phyloP scores from a whole-genome alignment of 2,888 invertebrate species.

The Furcula furcula region DNA sequence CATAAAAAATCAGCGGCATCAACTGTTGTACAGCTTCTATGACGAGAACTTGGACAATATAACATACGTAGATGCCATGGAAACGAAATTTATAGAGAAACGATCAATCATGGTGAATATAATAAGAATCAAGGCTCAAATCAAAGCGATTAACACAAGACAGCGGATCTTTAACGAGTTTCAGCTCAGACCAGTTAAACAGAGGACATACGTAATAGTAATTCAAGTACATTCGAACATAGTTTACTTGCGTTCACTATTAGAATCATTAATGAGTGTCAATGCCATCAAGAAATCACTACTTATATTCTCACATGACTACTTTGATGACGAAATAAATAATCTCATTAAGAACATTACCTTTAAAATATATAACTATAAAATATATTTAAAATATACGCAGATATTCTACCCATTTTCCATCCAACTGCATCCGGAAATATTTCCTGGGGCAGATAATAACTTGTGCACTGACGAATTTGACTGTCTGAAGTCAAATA shows the following conservation, averaged over 20 bases:
- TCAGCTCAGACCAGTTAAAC: conserved; percentile 6
- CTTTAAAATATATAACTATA: too few species aligned
- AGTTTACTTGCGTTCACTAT: conserved; percentile 31
- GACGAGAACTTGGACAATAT: conserved; percentile 18
- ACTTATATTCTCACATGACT: conserved; percentile 41
- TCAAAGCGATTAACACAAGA: conserved; percentile 31
- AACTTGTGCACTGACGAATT: conserved; percentile 34
- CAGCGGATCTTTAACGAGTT: conserved; percentile 31
- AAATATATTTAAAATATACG: conserved; percentile 18
- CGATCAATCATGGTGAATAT: conserved; percentile 12
- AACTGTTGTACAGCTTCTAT: conserved; percentile 18
- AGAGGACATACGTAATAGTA: conserved; percentile 31
- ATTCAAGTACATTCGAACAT: conserved; percentile 43
- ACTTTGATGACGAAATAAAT: conserved; percentile 30
- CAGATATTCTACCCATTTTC: conserved; percentile 44
- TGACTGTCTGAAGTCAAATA: conserved; percentile 26
- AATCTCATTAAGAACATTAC: conserved; percentile 15
- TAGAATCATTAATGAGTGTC: conserved; percentile 32
- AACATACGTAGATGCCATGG: conserved; percentile 12
- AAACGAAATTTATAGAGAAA: conserved; percentile 9
- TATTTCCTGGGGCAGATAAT: conserved; percentile 42
- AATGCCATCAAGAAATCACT: conserved; percentile 35
- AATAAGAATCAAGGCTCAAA: conserved; percentile 22
- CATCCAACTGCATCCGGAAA: conserved; percentile 40
- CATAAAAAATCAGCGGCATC: conserved; percentile 20